These are phyloP conservation scores for Peromyscus polionotus DNA, from an alignment of 2,113 vertebrate species.

Conservation along the genomic window DNA sequence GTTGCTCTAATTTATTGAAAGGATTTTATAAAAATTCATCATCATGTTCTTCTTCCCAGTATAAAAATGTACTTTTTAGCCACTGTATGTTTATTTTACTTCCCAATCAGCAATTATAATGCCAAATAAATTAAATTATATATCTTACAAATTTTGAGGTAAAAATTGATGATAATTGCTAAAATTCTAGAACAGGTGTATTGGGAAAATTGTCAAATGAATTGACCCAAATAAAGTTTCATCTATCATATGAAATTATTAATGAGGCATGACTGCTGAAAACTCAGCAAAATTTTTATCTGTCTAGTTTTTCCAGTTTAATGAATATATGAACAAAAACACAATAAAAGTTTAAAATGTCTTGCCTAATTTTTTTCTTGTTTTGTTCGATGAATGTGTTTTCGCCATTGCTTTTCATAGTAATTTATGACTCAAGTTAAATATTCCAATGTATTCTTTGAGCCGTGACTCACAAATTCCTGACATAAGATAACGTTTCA, in stretches of 20 bases:
- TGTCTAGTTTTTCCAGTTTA: background rate
- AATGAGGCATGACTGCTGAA: constrained; percentile 45
- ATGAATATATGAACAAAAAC: background rate
- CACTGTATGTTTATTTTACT: constrained; percentile 56
- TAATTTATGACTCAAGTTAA: background rate
- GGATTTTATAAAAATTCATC: constrained; percentile 64
- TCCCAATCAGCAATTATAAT: constrained; percentile 60
- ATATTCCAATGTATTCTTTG: background rate
- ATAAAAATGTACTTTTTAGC: background rate
- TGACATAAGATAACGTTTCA: background rate
- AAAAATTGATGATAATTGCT: constrained; percentile 74
- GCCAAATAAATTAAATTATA: constrained; percentile 74
- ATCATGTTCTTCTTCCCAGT: background rate
- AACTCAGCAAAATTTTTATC: background rate
- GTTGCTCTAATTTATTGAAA: constrained; percentile 50
- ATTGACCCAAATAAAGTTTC: constrained; percentile 53
- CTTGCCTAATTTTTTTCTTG: background rate
- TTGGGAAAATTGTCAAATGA: constrained; percentile 51
- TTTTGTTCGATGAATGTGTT: background rate
- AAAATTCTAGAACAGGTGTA: constrained; percentile 29
- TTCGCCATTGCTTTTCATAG: background rate
- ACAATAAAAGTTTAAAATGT: background rate
- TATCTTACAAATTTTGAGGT: constrained; percentile 51
- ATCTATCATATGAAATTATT: constrained; percentile 58
- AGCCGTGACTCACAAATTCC: background rate